A percentile compares a stretch with the other conserved stretches of the same genome.
Conservation (phyloP, 2,888 invertebrate genomes). For the Diarsia rubi region DNA sequence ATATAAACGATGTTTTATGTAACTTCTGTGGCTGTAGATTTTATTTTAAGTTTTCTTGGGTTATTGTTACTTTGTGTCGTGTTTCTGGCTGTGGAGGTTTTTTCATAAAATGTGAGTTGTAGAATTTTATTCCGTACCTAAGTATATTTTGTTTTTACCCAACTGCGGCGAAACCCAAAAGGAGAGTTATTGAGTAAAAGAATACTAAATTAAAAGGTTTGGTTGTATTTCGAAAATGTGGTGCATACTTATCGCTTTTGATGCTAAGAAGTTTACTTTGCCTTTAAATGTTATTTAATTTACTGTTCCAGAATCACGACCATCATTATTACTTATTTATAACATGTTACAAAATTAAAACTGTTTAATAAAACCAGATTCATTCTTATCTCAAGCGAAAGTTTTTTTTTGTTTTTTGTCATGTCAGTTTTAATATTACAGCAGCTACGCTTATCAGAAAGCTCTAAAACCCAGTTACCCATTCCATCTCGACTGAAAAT, state of each 20-base stretch:
- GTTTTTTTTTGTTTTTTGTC: not conserved
- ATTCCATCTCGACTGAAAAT: conserved; percentile 19
- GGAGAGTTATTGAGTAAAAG: too few species aligned
- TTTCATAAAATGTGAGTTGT: not conserved
- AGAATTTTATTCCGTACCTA: too few species aligned
- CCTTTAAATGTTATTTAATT: not conserved
- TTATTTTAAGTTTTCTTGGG: conserved; percentile 33
- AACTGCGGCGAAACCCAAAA: too few species aligned
- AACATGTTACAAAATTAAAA: not conserved
- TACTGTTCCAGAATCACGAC: not conserved
- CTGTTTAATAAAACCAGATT: not conserved
- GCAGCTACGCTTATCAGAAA: conserved; percentile 17
- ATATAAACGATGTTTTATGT: conserved; percentile 42
- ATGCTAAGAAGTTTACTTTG: not conserved
- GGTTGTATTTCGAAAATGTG: not conserved
- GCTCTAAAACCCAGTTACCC: not conserved
- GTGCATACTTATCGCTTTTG: not conserved
- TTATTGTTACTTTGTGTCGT: conserved; percentile 8
- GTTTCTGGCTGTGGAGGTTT: not conserved
- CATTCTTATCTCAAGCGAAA: not conserved
- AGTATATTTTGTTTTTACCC: too few species aligned
- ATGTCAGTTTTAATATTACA: not conserved
- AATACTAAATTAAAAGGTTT: too few species aligned
- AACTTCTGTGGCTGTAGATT: conserved; percentile 20
- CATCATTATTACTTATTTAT: not conserved